Conservation (phyloP, 2,888 invertebrate species). For the Tenodera sinensis region DNA sequence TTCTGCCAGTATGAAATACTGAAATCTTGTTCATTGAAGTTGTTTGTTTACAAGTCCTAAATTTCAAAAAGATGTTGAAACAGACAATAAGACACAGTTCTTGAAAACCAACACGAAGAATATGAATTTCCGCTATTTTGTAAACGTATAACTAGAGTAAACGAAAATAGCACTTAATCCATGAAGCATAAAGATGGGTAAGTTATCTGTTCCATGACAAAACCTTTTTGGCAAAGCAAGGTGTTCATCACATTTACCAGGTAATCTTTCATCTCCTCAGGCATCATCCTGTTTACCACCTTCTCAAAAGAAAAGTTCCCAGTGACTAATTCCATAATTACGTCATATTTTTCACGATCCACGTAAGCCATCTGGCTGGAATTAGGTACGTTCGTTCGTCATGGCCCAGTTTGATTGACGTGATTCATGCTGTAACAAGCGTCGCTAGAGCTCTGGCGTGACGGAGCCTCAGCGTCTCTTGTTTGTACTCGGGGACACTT, state of each 20-base stretch:
- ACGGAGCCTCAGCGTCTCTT: neutral
- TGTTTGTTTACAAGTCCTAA: no score
- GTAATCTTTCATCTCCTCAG: neutral
- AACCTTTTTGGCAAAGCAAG: neutral
- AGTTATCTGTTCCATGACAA: neutral
- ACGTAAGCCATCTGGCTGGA: neutral
- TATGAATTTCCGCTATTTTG: no score
- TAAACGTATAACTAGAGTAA: no score
- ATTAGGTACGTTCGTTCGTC: neutral
- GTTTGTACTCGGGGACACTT: neutral
- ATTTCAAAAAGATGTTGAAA: no score
- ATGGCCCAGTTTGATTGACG: neutral
- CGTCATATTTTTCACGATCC: neutral
- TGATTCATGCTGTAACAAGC: neutral
- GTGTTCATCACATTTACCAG: neutral
- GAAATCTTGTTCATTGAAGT: no score
- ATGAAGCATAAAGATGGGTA: no score
- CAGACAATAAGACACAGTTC: no score
- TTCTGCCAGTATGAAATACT: no score
- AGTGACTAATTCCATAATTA: neutral
- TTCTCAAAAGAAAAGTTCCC: neutral
- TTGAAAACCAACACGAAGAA: no score
- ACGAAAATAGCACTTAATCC: no score
- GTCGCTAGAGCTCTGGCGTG: neutral
- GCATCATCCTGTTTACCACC: neutral